Percentiles rank a stretch among this genome's conserved stretches.
Evolutionary conservation across 2,888 invertebrate species (phyloP).

Genomic region (Platycheirus rosarum): DNA sequence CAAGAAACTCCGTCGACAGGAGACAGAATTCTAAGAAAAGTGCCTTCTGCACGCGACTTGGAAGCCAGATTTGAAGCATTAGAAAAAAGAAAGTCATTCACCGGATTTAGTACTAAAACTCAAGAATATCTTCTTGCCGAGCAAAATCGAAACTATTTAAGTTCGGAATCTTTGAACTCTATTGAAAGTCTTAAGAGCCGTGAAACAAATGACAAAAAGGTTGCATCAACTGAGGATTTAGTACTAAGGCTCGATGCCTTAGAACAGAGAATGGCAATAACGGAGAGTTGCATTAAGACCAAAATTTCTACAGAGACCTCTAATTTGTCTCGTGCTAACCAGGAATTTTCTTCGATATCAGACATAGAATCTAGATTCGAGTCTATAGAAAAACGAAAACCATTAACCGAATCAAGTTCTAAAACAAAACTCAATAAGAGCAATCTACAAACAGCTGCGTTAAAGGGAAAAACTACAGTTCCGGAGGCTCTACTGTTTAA

Average conservation of each 20-base stretch:
- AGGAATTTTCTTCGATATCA: background rate
- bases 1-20: slow-evolving; percentile 29
- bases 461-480: background rate
- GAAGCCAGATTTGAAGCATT: slow-evolving; percentile 40
- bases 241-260: slow-evolving; percentile 78
- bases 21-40: background rate
- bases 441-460: background rate
- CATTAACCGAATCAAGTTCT: background rate
- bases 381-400: background rate
- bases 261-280: slow-evolving; percentile 66
- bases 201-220: slow-evolving; percentile 20
- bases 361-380: slow-evolving; percentile 24
- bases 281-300: slow-evolving; percentile 21
- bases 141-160: slow-evolving; percentile 14
- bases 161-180: slow-evolving; percentile 15
- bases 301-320: background rate
- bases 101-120: slow-evolving; percentile 2
- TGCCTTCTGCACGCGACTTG: slow-evolving; percentile 34
- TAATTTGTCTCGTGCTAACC: background rate
- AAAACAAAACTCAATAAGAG: background rate
- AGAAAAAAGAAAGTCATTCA: slow-evolving; percentile 36
- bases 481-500: background rate
- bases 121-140: slow-evolving; percentile 15
- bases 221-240: slow-evolving; percentile 77
- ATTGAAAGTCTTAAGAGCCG: slow-evolving; percentile 8